Evolutionary conservation across 2,797 vertebrate species (phyloP), one percentile per base, ranked within the genome.

Genomic region (Alosa sapidissima): DNA sequence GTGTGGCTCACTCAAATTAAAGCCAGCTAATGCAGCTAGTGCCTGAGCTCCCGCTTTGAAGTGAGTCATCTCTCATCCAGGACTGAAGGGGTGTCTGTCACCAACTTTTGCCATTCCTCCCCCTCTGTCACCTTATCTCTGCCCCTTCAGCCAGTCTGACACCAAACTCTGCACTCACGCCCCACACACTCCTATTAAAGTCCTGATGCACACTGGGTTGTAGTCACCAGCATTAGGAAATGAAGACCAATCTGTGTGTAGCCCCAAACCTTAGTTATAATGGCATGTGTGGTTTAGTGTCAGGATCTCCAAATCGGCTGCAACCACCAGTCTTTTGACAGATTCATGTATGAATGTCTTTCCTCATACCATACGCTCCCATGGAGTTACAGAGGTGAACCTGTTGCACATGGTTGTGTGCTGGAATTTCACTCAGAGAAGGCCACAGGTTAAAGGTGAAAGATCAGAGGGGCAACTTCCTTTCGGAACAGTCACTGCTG

Each of bases 1-100:
- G 75, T 83, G 75, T 10, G 81, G 83, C 85, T 84, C 82, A 48
- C 65, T 87, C 86, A 88, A 88, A 88, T 88, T 83, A 85, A 88
- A 88, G 86, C 82, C 88, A 86, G 84, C 88, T 81, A 78, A 82
- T 88, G 87, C 87, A 84, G 85, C 82, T 85, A 86, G 87, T 84
- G 88, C 84, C 84, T 83, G 62, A 81, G 62, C 75, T 87, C 84
- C 19, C 84, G 84, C 21, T 83, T 87, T 89, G 84, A 89, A 82
- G 54, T 82, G 84, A 90, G 84, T 45, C 33, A 82, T 84, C 84
- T 88, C 54, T n/a, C 86, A 88, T 41, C 88, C 81, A 81, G 84
- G 81, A 55, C 14, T 60, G 51, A 5, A 83, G 81, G 47, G 82
- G 47, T 82, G 85, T 49, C 82, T 84, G 65, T 84, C 84, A 83